phyloP scores from a whole-genome alignment of 2,888 invertebrate genomes.

The Chelonus formosanus region DNA sequence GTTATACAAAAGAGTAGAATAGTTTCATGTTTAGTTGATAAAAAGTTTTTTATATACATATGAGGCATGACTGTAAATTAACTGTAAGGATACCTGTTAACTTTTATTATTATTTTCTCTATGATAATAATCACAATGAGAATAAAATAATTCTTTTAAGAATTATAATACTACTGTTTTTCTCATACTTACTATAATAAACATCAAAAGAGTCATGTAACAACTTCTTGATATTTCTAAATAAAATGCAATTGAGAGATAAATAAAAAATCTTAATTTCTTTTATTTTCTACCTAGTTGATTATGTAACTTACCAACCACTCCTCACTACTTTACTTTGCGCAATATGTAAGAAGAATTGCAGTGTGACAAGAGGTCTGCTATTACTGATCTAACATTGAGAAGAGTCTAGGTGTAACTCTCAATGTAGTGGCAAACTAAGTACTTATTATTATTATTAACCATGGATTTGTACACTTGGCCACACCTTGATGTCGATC shows the following conservation, averaged over 20 bases:
- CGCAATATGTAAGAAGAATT: constrained; percentile 18
- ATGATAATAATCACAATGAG: too few relatives aligned
- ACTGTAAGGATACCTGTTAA: too few relatives aligned
- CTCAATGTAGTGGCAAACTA: neutral
- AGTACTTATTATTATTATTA: neutral
- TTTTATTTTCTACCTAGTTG: neutral
- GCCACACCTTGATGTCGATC: constrained; percentile 22
- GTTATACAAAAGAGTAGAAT: too few relatives aligned
- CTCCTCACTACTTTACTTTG: constrained; percentile 17
- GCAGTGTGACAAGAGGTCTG: constrained; percentile 15
- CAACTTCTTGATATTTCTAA: neutral
- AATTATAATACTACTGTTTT: too few relatives aligned
- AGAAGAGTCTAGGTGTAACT: neutral
- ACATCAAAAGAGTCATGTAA: too few relatives aligned
- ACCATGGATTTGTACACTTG: constrained; percentile 7
- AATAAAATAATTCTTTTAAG: too few relatives aligned
- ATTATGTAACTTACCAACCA: constrained; percentile 15
- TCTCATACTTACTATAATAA: too few relatives aligned
- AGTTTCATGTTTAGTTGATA: too few relatives aligned
- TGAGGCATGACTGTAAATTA: too few relatives aligned
- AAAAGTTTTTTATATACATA: too few relatives aligned
- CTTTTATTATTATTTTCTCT: too few relatives aligned
- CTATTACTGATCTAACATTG: neutral
- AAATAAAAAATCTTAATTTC: neutral
- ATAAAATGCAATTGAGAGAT: constrained; percentile 17